Conservation (phyloP, 2,797 vertebrate species). For the Liasis olivaceus region DNA sequence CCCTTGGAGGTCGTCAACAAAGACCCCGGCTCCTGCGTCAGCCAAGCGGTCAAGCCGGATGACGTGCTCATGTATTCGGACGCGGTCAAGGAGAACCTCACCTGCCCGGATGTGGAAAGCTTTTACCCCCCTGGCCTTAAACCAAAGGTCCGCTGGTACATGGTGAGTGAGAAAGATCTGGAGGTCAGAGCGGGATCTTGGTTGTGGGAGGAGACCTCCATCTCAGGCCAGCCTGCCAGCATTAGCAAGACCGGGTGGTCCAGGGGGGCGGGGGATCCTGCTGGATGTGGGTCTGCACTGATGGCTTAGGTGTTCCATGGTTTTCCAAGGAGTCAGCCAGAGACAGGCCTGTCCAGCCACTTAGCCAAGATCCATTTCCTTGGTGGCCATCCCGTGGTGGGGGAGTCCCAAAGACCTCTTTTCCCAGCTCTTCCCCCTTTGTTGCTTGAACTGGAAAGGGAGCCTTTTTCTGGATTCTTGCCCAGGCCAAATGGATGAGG, state of each 20-base stretch:
- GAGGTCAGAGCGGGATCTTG: too few relatives aligned
- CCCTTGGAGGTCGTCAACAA: conserved; percentile 80
- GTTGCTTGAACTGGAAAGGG: too few relatives aligned
- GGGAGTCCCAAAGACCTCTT: too few relatives aligned
- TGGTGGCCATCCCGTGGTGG: too few relatives aligned
- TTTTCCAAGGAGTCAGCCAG: too few relatives aligned
- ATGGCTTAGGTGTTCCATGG: too few relatives aligned
- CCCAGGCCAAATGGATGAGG: too few relatives aligned
- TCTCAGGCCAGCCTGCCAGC: too few relatives aligned
- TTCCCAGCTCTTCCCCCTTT: too few relatives aligned
- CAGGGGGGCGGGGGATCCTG: neutral
- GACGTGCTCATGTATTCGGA: conserved; percentile 67
- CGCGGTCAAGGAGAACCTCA: conserved; percentile 58
- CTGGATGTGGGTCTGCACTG: neutral
- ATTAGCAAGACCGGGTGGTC: neutral
- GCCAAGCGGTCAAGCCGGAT: conserved; percentile 62
- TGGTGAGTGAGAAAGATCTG: conserved; percentile 64
- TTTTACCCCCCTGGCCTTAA: conserved; percentile 71
- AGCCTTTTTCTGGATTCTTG: too few relatives aligned
- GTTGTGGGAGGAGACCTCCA: neutral
- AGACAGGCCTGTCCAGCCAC: too few relatives aligned
- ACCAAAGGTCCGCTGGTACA: conserved; percentile 81
- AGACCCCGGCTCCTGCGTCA: conserved; percentile 68
- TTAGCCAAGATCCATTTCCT: too few relatives aligned
- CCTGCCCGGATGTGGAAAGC: conserved; percentile 83